Conservation (phyloP, 2,113 vertebrate species). For the Pterocles orientalis region DNA sequence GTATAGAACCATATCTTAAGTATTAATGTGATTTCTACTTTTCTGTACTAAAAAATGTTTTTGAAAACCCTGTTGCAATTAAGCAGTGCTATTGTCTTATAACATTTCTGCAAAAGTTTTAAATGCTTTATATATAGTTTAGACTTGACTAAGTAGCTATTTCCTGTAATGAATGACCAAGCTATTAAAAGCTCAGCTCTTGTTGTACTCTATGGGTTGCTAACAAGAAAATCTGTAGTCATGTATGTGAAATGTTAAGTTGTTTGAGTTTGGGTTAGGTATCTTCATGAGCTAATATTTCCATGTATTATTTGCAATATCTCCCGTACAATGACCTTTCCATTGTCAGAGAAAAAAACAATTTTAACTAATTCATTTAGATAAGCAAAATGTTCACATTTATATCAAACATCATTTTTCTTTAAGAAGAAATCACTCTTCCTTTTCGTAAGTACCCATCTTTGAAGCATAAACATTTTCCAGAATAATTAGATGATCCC, state of each 20-base stretch:
- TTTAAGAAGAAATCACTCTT: not conserved
- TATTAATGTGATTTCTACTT: not conserved
- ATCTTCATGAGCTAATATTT: not conserved
- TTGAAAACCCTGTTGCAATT: not conserved
- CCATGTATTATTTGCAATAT: not conserved
- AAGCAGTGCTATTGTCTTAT: not conserved
- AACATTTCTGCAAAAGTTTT: not conserved
- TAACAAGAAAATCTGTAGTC: not conserved
- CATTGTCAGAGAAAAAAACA: not conserved
- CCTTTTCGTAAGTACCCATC: not conserved
- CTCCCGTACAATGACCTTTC: not conserved
- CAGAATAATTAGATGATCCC: not conserved
- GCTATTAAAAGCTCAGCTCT: not conserved
- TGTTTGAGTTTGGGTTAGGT: not conserved
- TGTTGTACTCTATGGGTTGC: not conserved
- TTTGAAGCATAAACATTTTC: not conserved
- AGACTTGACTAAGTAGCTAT: not conserved
- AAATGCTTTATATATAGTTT: not conserved
- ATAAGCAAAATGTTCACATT: not conserved
- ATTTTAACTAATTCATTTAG: not conserved
- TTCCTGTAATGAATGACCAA: slow-evolving; percentile 18
- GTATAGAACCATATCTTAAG: not conserved
- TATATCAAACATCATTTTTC: not conserved
- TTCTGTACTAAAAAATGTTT: not conserved
- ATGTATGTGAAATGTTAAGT: not conserved